Evolutionary conservation across 1,140 invertebrate species (phyloP), one percentile per base, ranked within the genome.

Genomic region (Bathynomus jamesi): DNA sequence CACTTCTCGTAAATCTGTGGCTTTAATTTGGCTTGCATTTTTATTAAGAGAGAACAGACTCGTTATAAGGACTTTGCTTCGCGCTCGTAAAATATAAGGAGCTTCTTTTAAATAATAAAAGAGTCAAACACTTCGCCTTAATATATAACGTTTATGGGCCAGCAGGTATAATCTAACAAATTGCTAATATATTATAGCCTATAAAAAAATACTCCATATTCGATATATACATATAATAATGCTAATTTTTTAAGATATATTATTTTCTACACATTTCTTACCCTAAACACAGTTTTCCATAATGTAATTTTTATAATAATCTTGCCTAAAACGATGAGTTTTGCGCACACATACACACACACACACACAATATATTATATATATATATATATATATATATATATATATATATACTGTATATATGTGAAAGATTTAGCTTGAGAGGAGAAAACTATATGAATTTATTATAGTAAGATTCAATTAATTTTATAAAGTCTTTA

Each of bases 381-480:
- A 53, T 53, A 53, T 53, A 53, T 53, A 53, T 53, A 53, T 53
- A 53, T 53, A 53, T 53, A 53, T 53, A 53, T 53, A 53, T 53
- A 53, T 53, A 53, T 53, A 53, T 53, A 53, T 53, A 53, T 53
- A 53, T 53, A 53, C n/a, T 53, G 21, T 53, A 53, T 53, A 53
- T 53, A 53, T 53, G 21, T 53, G n/a, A n/a, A n/a, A n/a, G n/a
- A n/a, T n/a, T n/a, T n/a, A n/a, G n/a, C n/a, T n/a, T n/a, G n/a
- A n/a, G n/a, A n/a, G n/a, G n/a, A n/a, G n/a, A n/a, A n/a, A n/a
- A n/a, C n/a, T n/a, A n/a, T n/a, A n/a, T n/a, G n/a, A n/a, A n/a
- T n/a, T n/a, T n/a, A n/a, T n/a, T n/a, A n/a, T n/a, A n/a, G n/a
- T n/a, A n/a, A n/a, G n/a, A n/a, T n/a, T n/a, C n/a, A n/a, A n/a